Base-by-base conservation (phyloP, 1,140 invertebrate genomes). In the Zaprionus kolodkinae region DNA sequence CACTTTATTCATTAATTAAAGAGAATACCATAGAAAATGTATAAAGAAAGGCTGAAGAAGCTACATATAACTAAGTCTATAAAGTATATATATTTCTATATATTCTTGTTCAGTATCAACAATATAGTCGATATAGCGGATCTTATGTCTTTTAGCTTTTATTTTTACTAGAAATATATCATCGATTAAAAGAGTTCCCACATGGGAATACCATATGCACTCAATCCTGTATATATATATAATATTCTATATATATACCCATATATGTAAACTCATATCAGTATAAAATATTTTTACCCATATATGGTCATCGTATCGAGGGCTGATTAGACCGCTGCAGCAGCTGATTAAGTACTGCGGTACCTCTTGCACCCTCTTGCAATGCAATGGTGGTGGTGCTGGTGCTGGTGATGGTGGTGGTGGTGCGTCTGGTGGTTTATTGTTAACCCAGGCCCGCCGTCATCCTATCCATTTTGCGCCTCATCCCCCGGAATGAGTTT, bases 391-490 rank as follows among this genome's bases (percentile, higher is more conserved):
- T 15, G 40, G n/a, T 40, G 45, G 45, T 17, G 15, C 45, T 40
- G 45, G 45, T 17, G 15, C 45, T 40, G 45, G 45, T 15, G 40
- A 6, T 40, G 45, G 45, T 40, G 45, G 45, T 15, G 40, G n/a
- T 40, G 45, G 45, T 17, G 15, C 45, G n/a, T 15, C 45, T 17
- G 45, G 45, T 50, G 45, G 45, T 25, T 45, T 21, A 21, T 21
- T 60, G 45, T 60, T 60, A 43, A 21, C 45, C 66, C 66, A 68
- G 66, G 56, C 27, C 30, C n/a, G 43, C 7, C 33, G 33, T 45
- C 59, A 30, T 48, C 43, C 38, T 68, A 52, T 68, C 56, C 66
- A 56, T 12, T 0, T 21, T 30, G 15, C 13, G 63, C 63, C 52
- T 43, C 65, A 67, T 56, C 66, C 66, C 66, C 35, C 21, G 21